phyloP scores from a whole-genome alignment of 2,888 invertebrate genomes.

The Drosophila vallismaia region DNA sequence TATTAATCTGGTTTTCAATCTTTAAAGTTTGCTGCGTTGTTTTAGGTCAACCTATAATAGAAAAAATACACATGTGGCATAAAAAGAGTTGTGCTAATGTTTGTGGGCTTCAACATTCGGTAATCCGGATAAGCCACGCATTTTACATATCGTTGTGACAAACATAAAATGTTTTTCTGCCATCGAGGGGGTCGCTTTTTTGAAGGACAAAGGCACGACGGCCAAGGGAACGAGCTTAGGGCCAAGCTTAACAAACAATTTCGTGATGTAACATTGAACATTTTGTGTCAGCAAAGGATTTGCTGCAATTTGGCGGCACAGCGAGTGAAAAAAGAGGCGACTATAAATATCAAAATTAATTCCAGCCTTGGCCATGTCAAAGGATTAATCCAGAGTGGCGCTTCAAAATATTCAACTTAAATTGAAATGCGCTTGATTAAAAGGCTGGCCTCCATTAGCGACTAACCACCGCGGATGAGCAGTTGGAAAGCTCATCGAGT shows the following conservation, averaged over 20 bases:
- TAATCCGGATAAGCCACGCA: conserved; percentile 55
- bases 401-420: conserved; percentile 17
- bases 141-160: conserved; percentile 50
- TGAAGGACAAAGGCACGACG: conserved; percentile 7
- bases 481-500: not conserved
- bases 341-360: conserved; percentile 49
- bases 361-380: conserved; percentile 42
- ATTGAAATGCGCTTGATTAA: conserved; percentile 33
- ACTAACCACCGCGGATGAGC: not conserved
- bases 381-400: conserved; percentile 31
- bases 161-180: conserved; percentile 14
- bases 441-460: conserved; percentile 30
- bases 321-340: conserved; percentile 29
- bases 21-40: not conserved
- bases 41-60: not conserved
- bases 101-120: conserved; percentile 41
- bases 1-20: too few species aligned
- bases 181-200: conserved; percentile 2
- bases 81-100: conserved; percentile 36
- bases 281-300: conserved; percentile 52
- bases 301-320: conserved; percentile 44
- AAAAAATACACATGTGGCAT: conserved; percentile 3
- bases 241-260: conserved; percentile 49
- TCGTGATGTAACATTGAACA: conserved; percentile 47
- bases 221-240: conserved; percentile 20